phyloP scores from a whole-genome alignment of 2,113 vertebrate species.

The Triplophysa siluroides region DNA sequence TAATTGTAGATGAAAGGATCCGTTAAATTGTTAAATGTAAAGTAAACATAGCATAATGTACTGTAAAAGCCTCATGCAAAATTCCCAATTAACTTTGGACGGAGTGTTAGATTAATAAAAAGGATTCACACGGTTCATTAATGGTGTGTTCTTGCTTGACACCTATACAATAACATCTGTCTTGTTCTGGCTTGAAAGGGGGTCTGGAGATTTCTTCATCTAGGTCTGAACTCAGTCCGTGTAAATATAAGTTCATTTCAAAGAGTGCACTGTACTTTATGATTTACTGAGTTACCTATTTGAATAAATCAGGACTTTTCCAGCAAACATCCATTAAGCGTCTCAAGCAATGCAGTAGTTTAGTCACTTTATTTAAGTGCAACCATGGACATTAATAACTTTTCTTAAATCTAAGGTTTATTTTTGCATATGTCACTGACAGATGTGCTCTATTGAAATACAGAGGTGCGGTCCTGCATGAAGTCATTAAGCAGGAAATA shows the following conservation, averaged over 20 bases:
- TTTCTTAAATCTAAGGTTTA: not conserved
- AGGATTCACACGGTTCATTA: not conserved
- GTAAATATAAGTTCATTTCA: no score
- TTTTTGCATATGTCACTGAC: not conserved
- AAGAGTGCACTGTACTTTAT: no score
- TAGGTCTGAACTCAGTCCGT: no score
- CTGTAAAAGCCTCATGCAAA: no score
- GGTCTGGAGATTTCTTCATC: not conserved
- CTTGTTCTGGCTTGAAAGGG: slow-evolving; percentile 1
- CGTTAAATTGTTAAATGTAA: no score
- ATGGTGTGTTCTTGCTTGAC: not conserved
- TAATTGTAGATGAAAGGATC: no score
- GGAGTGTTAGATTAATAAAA: no score
- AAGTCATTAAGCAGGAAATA: not conserved
- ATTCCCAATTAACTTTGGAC: not conserved
- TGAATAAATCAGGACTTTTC: no score
- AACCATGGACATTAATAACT: not conserved
- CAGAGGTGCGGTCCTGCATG: slow-evolving; percentile 3
- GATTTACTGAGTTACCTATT: no score
- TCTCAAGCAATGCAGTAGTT: not conserved
- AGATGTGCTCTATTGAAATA: not conserved
- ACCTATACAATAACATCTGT: not conserved
- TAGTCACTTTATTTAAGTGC: not conserved
- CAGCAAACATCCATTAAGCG: no score
- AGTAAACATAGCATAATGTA: no score